Conservation (phyloP, 2,888 invertebrate genomes). For the Drosophila longiperda region DNA sequence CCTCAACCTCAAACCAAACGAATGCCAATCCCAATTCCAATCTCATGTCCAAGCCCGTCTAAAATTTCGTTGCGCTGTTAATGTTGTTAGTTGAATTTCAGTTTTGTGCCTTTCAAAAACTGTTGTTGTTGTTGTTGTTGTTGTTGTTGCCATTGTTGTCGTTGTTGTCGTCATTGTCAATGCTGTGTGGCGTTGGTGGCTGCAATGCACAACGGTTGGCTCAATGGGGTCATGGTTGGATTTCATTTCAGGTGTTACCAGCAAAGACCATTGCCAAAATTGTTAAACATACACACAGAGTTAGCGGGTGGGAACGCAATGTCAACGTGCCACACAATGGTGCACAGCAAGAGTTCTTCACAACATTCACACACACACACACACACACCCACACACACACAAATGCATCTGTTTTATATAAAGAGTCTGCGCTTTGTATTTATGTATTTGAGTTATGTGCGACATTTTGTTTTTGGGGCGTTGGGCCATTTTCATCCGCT, state of each 20-base stretch:
- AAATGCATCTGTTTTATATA: slow-evolving; percentile 16
- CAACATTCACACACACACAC: neutral
- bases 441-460: slow-evolving; percentile 77
- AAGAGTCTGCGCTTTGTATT: slow-evolving; percentile 45
- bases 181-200: slow-evolving; percentile 12
- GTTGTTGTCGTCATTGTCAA: slow-evolving; percentile 18
- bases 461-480: slow-evolving; percentile 64
- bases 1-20: slow-evolving; percentile 4
- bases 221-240: slow-evolving; percentile 61
- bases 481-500: slow-evolving; percentile 41
- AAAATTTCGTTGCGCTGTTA: slow-evolving; percentile 77
- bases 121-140: neutral
- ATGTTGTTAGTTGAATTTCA: slow-evolving; percentile 83
- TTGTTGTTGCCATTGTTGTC: neutral
- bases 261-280: slow-evolving; percentile 79
- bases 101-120: slow-evolving; percentile 75
- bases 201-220: slow-evolving; percentile 41
- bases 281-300: slow-evolving; percentile 60
- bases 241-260: slow-evolving; percentile 78
- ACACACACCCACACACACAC: slow-evolving; percentile 7
- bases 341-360: slow-evolving; percentile 34
- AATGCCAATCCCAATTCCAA: slow-evolving; percentile 11
- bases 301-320: slow-evolving; percentile 19
- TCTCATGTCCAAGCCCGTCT: slow-evolving; percentile 30
- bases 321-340: slow-evolving; percentile 45